A percentile compares a stretch with the other conserved stretches of the same genome.
Conservation (phyloP, 2,888 invertebrate genomes). For the Tetrapedia diversipes region DNA sequence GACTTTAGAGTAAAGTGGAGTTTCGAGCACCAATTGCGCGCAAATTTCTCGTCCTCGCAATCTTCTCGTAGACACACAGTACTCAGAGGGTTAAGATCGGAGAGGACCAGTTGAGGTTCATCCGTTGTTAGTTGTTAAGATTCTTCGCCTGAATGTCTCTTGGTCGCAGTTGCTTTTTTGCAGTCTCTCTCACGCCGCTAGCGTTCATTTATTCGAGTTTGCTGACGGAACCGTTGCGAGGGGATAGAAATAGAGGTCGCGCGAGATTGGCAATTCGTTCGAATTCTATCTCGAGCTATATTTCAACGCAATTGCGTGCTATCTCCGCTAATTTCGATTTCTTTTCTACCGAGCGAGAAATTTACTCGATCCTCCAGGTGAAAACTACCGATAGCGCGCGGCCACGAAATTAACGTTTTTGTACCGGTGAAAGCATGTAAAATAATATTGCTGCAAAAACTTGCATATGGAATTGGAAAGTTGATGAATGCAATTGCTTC, state of each 20-base stretch:
- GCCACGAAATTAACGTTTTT: not conserved
- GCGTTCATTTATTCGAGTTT: not conserved
- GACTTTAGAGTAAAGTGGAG: too few species aligned
- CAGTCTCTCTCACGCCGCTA: too few species aligned
- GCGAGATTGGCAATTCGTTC: slow-evolving; percentile 20
- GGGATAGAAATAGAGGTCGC: not conserved
- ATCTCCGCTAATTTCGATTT: not conserved
- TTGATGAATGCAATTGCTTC: not conserved
- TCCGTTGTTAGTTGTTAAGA: too few species aligned
- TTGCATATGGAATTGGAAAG: slow-evolving; percentile 12
- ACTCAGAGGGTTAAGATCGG: too few species aligned
- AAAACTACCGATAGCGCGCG: too few species aligned
- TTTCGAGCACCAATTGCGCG: too few species aligned
- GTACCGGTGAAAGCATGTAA: not conserved
- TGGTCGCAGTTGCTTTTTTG: too few species aligned
- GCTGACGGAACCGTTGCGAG: not conserved
- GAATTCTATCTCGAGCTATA: not conserved
- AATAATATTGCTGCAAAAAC: too few species aligned
- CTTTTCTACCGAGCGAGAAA: not conserved
- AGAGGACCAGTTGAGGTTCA: too few species aligned
- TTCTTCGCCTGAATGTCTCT: too few species aligned
- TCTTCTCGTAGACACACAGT: too few species aligned
- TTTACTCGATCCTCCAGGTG: not conserved
- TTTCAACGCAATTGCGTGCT: slow-evolving; percentile 2
- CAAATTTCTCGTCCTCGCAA: too few species aligned